These are phyloP conservation scores for Lemur catta DNA, from an alignment of 2,797 vertebrate genomes.

Conservation along the genomic window DNA sequence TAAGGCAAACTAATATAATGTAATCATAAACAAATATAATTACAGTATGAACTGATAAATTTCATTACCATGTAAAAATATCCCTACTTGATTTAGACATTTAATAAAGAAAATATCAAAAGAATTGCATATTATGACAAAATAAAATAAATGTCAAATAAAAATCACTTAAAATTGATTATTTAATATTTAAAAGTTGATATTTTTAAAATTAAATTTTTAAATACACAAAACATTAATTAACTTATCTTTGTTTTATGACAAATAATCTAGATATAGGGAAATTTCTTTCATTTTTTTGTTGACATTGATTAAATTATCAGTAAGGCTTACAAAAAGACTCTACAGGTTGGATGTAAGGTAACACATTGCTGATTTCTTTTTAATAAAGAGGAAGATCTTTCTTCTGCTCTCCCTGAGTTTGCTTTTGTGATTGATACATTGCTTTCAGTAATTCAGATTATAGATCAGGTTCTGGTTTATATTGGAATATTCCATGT, in stretches of 20 bases:
- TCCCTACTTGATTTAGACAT: background rate
- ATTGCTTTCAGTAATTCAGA: background rate
- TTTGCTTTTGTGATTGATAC: background rate
- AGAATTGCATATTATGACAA: background rate
- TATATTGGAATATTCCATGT: background rate
- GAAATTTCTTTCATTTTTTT: background rate
- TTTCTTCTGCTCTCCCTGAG: background rate
- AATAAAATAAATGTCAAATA: background rate
- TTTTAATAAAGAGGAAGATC: slow-evolving; percentile 6
- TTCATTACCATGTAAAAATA: background rate
- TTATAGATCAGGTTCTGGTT: background rate
- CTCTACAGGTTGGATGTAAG: background rate
- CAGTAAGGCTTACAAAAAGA: background rate
- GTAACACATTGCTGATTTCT: background rate
- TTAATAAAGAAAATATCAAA: background rate
- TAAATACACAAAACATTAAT: background rate
- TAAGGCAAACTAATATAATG: background rate
- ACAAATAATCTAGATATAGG: background rate
- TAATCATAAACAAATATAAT: background rate
- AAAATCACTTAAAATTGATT: background rate
- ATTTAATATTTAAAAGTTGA: background rate
- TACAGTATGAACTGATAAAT: background rate
- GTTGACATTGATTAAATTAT: background rate
- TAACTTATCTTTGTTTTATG: background rate
- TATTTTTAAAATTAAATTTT: background rate